A percentile compares a stretch with the other conserved stretches of the same genome.
phyloP scores from a whole-genome alignment of 2,113 vertebrate species.

The Morone chrysops region DNA sequence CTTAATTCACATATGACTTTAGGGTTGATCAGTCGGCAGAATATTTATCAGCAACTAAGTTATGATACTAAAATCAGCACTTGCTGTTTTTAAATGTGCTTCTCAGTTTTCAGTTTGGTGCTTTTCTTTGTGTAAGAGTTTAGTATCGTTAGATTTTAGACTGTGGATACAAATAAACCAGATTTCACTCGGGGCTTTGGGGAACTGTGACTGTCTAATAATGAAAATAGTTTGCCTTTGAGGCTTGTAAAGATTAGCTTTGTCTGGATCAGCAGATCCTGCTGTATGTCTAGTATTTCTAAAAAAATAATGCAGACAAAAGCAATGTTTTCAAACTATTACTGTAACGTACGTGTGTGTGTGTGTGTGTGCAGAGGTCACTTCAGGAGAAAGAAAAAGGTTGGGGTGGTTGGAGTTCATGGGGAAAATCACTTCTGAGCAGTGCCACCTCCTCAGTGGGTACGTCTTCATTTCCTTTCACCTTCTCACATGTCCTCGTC shows the following conservation, averaged over 20 bases:
- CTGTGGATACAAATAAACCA: too few relatives aligned
- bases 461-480: conserved; percentile 65
- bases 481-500: neutral
- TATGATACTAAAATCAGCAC: neutral
- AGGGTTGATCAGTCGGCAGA: neutral
- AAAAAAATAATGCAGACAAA: neutral
- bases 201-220: too few relatives aligned
- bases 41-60: neutral
- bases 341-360: neutral
- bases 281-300: neutral
- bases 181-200: too few relatives aligned
- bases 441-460: conserved; percentile 94
- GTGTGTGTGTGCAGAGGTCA: conserved; percentile 58
- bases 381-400: conserved; percentile 68
- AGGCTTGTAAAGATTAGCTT: neutral
- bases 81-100: neutral
- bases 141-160: too few relatives aligned
- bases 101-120: neutral
- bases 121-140: neutral
- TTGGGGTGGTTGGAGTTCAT: conserved; percentile 91
- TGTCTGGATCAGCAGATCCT: neutral
- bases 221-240: neutral
- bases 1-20: neutral
- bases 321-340: neutral
- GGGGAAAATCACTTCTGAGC: conserved; percentile 94